Evolutionary conservation across 2,888 invertebrate genomes (phyloP), one percentile per base, ranked within the genome.

Genomic region (Clistopyga incitator): DNA sequence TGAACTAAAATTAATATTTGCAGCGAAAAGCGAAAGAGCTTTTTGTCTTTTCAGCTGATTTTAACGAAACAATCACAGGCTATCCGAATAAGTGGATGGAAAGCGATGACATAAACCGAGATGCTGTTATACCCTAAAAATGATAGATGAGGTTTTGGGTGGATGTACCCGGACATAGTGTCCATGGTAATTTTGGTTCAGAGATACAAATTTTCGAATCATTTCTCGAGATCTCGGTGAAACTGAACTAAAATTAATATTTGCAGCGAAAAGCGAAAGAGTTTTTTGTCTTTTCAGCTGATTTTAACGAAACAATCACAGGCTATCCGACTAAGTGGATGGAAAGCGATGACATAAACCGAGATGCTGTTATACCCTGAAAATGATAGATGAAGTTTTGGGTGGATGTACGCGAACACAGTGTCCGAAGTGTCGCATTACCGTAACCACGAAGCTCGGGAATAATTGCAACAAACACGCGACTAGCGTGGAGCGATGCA

Each of bases 381-480:
- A 56, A 56, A 56, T 56, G 25, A 56, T 25, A 15, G 25, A 56
- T 56, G 25, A 56, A 25, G 56, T 56, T 56, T 56, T 11, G n/a
- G n/a, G 56, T 13, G 25, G 1, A 6, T 25, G 25, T 25, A 1
- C 15, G 1, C 15, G 1, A 23, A 11, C 54, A 4, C 3, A n/a
- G 47, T 47, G 47, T 47, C 11, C 23, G 20, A 6, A 54, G 25
- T 56, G 56, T 56, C 56, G 56, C 23, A 25, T 56, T 56, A 56
- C 56, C 25, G 23, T 25, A 13, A 23, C 25, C 56, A 25, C 25
- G 25, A 56, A 56, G 13, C 56, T n/a, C n/a, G 4, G 13, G n/a
- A 34, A 61, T 61, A 34, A 61, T 61, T 61, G 61, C 61, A 34
- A 61, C 61, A 15, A 34, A 61, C 29, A 61, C 61, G 34, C 61